A percentile compares a stretch with the other conserved stretches of the same genome.
phyloP scores from a whole-genome alignment of 2,888 invertebrate species.

The Notodonta dromedarius region DNA sequence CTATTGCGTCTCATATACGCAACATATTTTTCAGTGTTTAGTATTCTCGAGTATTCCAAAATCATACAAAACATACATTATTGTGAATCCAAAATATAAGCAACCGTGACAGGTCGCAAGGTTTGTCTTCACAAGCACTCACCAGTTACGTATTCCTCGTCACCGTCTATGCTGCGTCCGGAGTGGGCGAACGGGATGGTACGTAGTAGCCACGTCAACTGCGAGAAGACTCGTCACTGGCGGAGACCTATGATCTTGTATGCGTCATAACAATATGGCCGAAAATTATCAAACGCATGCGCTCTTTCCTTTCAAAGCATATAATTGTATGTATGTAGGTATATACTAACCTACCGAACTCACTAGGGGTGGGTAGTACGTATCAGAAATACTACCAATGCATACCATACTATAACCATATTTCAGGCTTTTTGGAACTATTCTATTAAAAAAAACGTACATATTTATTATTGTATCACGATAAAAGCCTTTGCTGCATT shows the following conservation, averaged over 20 bases:
- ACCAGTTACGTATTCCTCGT: slow-evolving; percentile 98
- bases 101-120: slow-evolving; percentile 82
- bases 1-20: slow-evolving; percentile 75
- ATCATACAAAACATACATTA: slow-evolving; percentile 66
- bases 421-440: too few relatives aligned
- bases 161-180: slow-evolving; percentile 96
- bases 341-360: too few relatives aligned
- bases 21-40: slow-evolving; percentile 61
- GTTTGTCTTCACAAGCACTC: slow-evolving; percentile 87
- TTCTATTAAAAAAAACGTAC: too few relatives aligned
- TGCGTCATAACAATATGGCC: slow-evolving; percentile 91
- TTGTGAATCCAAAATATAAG: slow-evolving; percentile 72
- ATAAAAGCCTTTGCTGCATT: too few relatives aligned
- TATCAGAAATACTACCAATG: too few relatives aligned
- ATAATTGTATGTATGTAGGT: slow-evolving; percentile 9
- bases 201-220: slow-evolving; percentile 97
- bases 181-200: slow-evolving; percentile 96
- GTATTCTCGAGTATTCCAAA: slow-evolving; percentile 49
- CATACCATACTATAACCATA: too few relatives aligned
- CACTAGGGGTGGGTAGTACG: too few relatives aligned
- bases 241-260: slow-evolving; percentile 89
- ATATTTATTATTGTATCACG: too few relatives aligned
- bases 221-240: slow-evolving; percentile 94
- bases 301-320: slow-evolving; percentile 37
- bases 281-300: slow-evolving; percentile 81